These are phyloP conservation scores for Pseudococcus longispinus DNA, from an alignment of 2,888 invertebrate genomes.

Conservation along the genomic window DNA sequence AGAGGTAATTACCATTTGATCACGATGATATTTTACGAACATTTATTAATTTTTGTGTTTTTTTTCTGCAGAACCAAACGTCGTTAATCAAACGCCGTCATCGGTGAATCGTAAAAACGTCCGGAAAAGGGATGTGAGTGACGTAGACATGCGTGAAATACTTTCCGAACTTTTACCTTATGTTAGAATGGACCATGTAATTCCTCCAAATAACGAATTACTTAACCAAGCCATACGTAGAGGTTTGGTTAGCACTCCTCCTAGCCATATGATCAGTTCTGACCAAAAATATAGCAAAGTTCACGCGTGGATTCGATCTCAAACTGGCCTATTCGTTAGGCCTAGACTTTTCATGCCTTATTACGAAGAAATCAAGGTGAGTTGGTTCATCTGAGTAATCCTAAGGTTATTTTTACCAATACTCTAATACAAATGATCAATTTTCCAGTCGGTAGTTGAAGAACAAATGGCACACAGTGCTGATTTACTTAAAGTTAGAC, in stretches of 20 bases:
- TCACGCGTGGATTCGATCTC: slow-evolving; percentile 82
- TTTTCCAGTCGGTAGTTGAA: slow-evolving; percentile 74
- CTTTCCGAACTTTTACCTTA: slow-evolving; percentile 83
- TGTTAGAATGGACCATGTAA: slow-evolving; percentile 86
- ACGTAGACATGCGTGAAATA: slow-evolving; percentile 84
- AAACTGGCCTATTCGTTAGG: slow-evolving; percentile 75
- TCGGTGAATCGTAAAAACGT: slow-evolving; percentile 85
- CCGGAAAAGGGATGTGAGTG: slow-evolving; percentile 81
- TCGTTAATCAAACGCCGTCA: slow-evolving; percentile 91
- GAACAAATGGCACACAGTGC: slow-evolving; percentile 80
- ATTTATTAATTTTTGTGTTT: background rate
- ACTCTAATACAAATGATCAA: background rate
- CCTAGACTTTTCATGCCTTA: slow-evolving; percentile 94
- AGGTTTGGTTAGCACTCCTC: slow-evolving; percentile 81
- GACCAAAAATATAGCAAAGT: slow-evolving; percentile 67
- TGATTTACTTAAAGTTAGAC: slow-evolving; percentile 55
- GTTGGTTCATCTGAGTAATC: background rate
- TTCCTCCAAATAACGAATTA: slow-evolving; percentile 83
- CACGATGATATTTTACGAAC: background rate
- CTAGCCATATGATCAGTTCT: slow-evolving; percentile 85
- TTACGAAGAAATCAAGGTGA: slow-evolving; percentile 89
- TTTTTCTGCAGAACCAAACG: slow-evolving; percentile 76
- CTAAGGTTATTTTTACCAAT: background rate
- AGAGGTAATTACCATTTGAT: slow-evolving; percentile 66
- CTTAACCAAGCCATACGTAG: slow-evolving; percentile 74